Base-by-base conservation (phyloP, 2,888 invertebrate genomes). In the Eurytoma adleriae region DNA sequence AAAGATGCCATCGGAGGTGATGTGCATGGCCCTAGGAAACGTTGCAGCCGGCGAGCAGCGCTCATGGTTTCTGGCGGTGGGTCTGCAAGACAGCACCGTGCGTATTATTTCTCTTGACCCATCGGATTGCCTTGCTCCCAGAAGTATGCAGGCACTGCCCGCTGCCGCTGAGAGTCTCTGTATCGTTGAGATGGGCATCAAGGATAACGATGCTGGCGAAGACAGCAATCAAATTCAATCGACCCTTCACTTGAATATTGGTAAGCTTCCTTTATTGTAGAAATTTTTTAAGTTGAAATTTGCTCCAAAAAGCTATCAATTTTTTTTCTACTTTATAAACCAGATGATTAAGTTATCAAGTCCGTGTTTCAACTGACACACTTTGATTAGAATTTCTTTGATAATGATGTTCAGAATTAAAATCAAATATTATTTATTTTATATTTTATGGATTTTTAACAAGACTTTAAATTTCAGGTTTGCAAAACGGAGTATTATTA, bases 71-170 rank as follows among this genome's bases (percentile, higher is more conserved):
- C 93, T 99, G 86, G 98, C 98, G 81, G 99, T 99, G 50, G 99
- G 99, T 1, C 92, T 99, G 54, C 95, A 96, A 73, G 99, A 99
- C 88, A 97, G 97, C 88, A 99, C 99, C 30, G 99, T 99, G 79
- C 93, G 99, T 85, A 98, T 99, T 80, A 97, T 99, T 82, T 99
- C 99, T 0, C 92, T 99, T 79, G 99, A 99, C 92, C 99, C 99
- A 24, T 94, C 95, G 72, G 99, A 99, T 91, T 99, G 99, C 89
- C 91, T 99, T 72, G 95, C 98, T 0, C 97, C 98, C 0, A 93
- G 99, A 77, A 98, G 98, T 67, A 98, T 98, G 96, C 98, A 99
- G 92, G 97, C 97, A 0, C 91, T 99, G 71, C 99, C 99, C 0
- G 98, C 98, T 0, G 96, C 97, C 20, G 97, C 99, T 0, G 99